Base-by-base conservation (phyloP, 2,888 invertebrate species). In the Drosophila setosimentum region DNA sequence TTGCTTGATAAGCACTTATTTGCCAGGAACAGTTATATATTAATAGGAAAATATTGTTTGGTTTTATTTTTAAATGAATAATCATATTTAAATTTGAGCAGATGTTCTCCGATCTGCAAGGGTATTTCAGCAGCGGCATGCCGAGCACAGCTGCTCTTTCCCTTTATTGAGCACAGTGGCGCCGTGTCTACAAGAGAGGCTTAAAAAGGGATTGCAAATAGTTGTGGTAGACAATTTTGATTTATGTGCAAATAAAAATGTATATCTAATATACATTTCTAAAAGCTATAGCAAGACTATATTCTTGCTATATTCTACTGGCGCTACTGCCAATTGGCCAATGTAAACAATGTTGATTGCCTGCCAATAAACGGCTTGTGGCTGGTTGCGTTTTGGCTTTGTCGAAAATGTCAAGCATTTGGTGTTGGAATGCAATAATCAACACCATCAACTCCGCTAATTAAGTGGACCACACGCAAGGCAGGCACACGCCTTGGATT, bases 291-390 rank as follows among this genome's bases (percentile, higher is more conserved):
- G 37, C 37, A n/a, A 21, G n/a, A 13, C 21, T 1, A n/a, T n/a
- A n/a, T 13, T 21, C 13, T 8, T 21, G n/a, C n/a, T 48, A 2
- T 32, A 5, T 16, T 6, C 6, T 11, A 2, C 21, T 18, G 35
- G 8, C 74, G 74, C 67, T 62, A 67, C 78, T 79, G 78, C 2
- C 60, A 58, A 60, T 63, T 70, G 75, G 42, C 37, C 37, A 66
- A 27, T 62, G 66, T 51, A 60, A 75, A 72, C 62, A 65, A 42
- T 67, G 5, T 69, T 72, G 66, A 78, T 68, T 61, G 75, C 63
- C 51, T 37, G 33, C 66, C 59, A 73, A 76, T 76, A 65, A 73
- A 72, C 51, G 42, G 53, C 24, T 51, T 35, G 40, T 50, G 29
- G 51, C 24, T 48, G 55, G 49, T 48, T 32, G 51, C 27, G 42